phyloP scores from a whole-genome alignment of 2,113 vertebrate species.

The Entomyzon cyanotis region DNA sequence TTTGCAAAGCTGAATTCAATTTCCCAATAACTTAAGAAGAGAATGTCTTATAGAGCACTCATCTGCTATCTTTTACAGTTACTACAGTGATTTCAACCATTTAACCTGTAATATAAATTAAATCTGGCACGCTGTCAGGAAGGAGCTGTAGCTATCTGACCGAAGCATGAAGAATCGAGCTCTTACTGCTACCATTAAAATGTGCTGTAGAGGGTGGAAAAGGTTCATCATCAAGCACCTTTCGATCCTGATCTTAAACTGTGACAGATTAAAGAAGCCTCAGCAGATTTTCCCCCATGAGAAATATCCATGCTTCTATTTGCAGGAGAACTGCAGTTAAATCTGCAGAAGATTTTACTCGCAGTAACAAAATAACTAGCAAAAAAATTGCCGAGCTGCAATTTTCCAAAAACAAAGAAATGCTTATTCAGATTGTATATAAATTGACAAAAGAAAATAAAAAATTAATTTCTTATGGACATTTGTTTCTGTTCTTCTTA shows the following conservation, averaged over 20 bases:
- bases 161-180: background rate
- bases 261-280: background rate
- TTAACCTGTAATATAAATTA: background rate
- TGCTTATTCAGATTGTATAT: background rate
- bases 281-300: background rate
- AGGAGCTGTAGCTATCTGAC: background rate
- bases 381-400: background rate
- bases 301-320: background rate
- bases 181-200: background rate
- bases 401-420: background rate
- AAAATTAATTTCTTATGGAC: background rate
- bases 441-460: background rate
- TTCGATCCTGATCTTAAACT: background rate
- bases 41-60: background rate
- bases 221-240: background rate
- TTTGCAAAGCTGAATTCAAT: background rate
- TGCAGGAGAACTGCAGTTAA: background rate
- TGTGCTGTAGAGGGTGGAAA: background rate
- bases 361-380: background rate
- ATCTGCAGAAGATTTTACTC: background rate
- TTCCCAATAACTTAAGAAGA: background rate
- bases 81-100: background rate
- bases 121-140: background rate
- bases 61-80: background rate
- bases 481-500: background rate